Evolutionary conservation across 2,113 vertebrate species (phyloP).

Genomic region (Grallaria varia): DNA sequence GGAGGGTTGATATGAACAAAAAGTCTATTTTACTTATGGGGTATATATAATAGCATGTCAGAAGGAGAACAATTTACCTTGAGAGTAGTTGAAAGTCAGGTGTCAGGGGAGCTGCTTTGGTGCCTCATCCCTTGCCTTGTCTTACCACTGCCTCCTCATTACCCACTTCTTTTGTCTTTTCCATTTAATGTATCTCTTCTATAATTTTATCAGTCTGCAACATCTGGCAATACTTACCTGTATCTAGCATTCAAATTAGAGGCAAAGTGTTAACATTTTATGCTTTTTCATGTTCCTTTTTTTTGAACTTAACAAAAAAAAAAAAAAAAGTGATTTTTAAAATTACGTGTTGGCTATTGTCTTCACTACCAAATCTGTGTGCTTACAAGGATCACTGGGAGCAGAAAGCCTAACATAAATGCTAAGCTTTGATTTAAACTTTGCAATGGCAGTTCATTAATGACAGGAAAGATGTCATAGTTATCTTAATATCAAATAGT

Average conservation of each 20-base stretch:
- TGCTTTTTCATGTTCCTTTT: not conserved
- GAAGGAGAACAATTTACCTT: not conserved
- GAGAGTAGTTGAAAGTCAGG: fast-evolving
- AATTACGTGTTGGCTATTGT: not conserved
- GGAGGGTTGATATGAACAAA: not conserved
- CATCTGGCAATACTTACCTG: not conserved
- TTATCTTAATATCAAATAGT: not conserved
- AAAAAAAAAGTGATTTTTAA: not conserved
- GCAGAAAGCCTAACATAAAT: not conserved
- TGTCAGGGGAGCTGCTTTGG: not conserved
- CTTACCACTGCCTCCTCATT: not conserved
- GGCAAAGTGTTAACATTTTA: not conserved
- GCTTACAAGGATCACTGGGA: not conserved
- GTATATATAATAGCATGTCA: not conserved
- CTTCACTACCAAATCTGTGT: not conserved
- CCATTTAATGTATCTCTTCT: not conserved
- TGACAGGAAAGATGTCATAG: not conserved
- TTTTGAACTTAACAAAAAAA: not conserved
- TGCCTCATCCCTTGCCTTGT: not conserved
- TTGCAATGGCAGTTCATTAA: slow-evolving; percentile 20
- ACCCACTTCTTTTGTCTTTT: not conserved
- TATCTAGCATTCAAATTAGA: not conserved
- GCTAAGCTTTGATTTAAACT: slow-evolving; percentile 43
- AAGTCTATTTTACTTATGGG: not conserved
- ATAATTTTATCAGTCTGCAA: not conserved